Base-by-base conservation (phyloP, 2,888 invertebrate genomes). In the Cephus sareptanus region DNA sequence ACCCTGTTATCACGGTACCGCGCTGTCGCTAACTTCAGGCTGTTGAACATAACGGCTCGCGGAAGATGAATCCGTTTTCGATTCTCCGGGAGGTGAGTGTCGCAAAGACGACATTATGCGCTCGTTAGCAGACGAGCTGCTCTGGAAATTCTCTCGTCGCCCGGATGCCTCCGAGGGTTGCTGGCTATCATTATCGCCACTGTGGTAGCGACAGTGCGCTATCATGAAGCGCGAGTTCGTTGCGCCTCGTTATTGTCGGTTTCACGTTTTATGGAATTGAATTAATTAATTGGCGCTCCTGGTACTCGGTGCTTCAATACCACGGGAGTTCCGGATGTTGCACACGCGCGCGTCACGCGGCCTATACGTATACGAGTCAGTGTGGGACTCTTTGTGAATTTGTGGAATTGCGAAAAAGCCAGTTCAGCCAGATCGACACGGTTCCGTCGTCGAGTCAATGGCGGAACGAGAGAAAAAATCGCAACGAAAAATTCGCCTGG, bases 231-330 rank as follows among this genome's bases (percentile, higher is more conserved):
- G 75, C 79, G 82, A 82, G 81, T 81, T 82, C 83, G 76, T 81
- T 81, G 80, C 80, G 83, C 81, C 79, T 80, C 75, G 71, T 75
- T 78, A 69, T 75, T 37, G 73, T 34, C 80, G 81, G 77, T 82
- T 82, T 79, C 80, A 80, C 83, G 82, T 85, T 88, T 87, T 80
- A 82, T 84, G 82, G 86, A 88, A 88, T 88, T 87, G 86, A 85
- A 87, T 86, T 81, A 85, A 87, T 85, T 87, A 88, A 88, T 88
- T 86, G 86, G 79, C 81, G 80, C 78, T 74, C 77, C 75, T 74
- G 74, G 68, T 77, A 40, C 34, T 80, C 76, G 76, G 34, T 37
- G 40, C 75, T 75, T 75, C 68, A 69, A 34, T 69, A 34, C 75
- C 23, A 3, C 69, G 69, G 23, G 35, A 23, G 23, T 71, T 34